Evolutionary conservation across 2,113 vertebrate genomes (phyloP), one percentile per base, ranked within the genome.

Genomic region (Macquaria ambigua): DNA sequence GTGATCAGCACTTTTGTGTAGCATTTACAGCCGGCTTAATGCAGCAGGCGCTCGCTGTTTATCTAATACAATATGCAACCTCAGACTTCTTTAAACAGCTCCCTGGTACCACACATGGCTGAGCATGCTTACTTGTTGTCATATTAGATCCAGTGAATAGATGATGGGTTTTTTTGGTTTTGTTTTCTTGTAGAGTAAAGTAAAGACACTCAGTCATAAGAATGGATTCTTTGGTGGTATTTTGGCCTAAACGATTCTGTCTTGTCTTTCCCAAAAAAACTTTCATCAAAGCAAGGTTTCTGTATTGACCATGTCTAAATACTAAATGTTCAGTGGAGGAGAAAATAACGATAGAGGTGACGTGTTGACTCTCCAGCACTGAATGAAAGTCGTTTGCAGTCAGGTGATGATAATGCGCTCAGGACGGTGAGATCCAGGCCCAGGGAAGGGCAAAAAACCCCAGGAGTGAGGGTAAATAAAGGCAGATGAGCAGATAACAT

Each of bases 1-100:
- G 88, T 83, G 87, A 87, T 86, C 81, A 73, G 69, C 61, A 73
- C 79, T 74, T 87, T 82, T 86, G 82, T 83, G 77, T 34, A 68
- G 28, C 68, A 48, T 87, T 88, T 90, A 70, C 70, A 59, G 48
- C 4, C 31, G n/a, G 75, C 61, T 77, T 88, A 82, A 84, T 73
- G 68, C 61, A 31, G 67, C 76, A 82, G 72, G 52, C 41, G 10
- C 79, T 71, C 58, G n/a, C 78, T 76, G 23, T 84, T 77, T 58
- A 89, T 62, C 28, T 48, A 64, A 69, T 28, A 81, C 76, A 79
- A 82, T 66, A 41, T 58, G 46, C 77, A 78, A 50, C 25, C 62
- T 77, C 56, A 66, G 68, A 61, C 64, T 28, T 66, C 11, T 56
- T 55, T 43, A 4, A 73, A 25, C 46, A 66, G 61, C 41, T 59